Conservation (phyloP, 2,113 vertebrate species). For the Tupaia chinensis region DNA sequence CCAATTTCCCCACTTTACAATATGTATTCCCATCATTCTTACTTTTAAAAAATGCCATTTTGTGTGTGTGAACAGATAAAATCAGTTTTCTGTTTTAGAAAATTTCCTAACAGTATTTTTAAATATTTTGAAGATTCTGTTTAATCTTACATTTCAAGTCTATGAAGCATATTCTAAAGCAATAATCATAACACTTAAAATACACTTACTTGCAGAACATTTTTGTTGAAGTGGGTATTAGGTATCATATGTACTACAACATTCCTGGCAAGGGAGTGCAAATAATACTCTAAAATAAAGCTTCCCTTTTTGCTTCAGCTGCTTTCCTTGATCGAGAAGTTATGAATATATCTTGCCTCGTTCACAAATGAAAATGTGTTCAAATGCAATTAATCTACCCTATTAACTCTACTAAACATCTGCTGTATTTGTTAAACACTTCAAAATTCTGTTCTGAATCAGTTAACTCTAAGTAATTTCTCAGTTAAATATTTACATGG, state of each 20-base stretch:
- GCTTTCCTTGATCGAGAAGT: constrained; percentile 57
- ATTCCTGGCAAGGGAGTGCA: constrained; percentile 12
- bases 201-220: constrained; percentile 39
- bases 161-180: constrained; percentile 51
- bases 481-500: constrained; percentile 74
- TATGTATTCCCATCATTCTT: constrained; percentile 36
- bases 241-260: neutral
- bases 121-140: constrained; percentile 2
- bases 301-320: constrained; percentile 49
- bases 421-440: constrained; percentile 64
- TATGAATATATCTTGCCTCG: neutral
- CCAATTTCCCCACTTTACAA: neutral
- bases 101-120: neutral
- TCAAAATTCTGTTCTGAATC: constrained; percentile 54
- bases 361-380: constrained; percentile 53
- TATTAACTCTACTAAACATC: constrained; percentile 67
- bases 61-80: constrained; percentile 14
- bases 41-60: constrained; percentile 6
- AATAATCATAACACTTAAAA: constrained; percentile 69
- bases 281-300: constrained; percentile 63
- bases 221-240: constrained; percentile 68
- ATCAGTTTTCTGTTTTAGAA: constrained; percentile 52
- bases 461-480: constrained; percentile 74
- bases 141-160: constrained; percentile 63
- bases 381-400: constrained; percentile 58